Evolutionary conservation across 2,888 invertebrate genomes (phyloP).

Genomic region (Drosophila rellima): DNA sequence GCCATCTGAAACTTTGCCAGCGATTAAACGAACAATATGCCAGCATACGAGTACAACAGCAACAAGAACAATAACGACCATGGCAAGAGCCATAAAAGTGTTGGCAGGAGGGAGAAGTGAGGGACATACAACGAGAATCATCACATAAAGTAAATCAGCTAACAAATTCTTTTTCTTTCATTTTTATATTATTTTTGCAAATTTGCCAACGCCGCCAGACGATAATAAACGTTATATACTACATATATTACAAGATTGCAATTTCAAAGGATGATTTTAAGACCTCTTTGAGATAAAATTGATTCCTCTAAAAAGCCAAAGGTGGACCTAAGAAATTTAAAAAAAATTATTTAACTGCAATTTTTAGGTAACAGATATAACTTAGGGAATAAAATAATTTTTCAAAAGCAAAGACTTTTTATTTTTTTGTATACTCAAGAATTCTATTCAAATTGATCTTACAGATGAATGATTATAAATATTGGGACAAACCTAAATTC

Average conservation of each 20-base stretch:
- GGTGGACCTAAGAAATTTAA: not conserved
- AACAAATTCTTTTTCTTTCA: constrained; percentile 29
- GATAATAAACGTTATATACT: constrained; percentile 22
- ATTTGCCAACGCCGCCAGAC: constrained; percentile 13
- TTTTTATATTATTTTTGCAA: not conserved
- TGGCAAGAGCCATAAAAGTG: constrained; percentile 7
- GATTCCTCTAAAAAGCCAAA: not conserved
- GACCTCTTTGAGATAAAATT: not conserved
- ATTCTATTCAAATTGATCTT: not conserved
- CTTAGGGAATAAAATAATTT: not conserved
- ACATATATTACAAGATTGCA: not conserved
- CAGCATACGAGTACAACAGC: constrained; percentile 15
- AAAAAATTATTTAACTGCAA: not conserved
- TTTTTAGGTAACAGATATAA: not conserved
- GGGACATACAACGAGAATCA: constrained; percentile 2
- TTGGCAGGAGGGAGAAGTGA: not conserved
- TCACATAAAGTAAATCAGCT: constrained; percentile 40
- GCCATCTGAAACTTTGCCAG: constrained; percentile 53
- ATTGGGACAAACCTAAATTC: not conserved
- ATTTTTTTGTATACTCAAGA: not conserved
- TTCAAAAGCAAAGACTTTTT: not conserved
- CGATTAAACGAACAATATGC: constrained; percentile 35
- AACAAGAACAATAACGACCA: constrained; percentile 9
- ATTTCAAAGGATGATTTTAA: not conserved
- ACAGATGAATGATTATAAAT: not conserved